Evolutionary conservation across 2,797 vertebrate genomes (phyloP), one percentile per base, ranked within the genome.

Genomic region (Girardinus metallicus): DNA sequence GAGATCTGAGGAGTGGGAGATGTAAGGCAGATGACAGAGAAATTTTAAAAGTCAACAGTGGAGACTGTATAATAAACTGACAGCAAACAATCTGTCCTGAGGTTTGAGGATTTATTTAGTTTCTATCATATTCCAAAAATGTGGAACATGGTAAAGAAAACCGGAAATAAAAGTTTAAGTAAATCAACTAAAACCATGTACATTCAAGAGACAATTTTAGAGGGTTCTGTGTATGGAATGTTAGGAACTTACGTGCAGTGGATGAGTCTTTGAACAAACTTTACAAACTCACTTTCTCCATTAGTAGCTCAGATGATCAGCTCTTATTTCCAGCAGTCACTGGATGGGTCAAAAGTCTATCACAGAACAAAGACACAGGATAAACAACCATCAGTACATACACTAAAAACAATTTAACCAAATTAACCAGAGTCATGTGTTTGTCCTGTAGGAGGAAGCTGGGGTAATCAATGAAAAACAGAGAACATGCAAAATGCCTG

Each of bases 1-100:
- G 5, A 3, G 76, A 55, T 31, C 43, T 29, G 47, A 70, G 43
- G 55, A 77, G 29, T 31, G 73, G 79, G 47, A 77, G 62, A 29
- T 23, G 16, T 41, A 44, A 44, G 13, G 62, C 60, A 81, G 78
- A 85, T 81, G 77, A 64, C 26, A 71, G 31, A 77, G n/a, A 39
- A n/a, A 46, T 60, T 47, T 43, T 41, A 34, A 51, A 77, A 51
- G 53, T 55, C 16, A 71, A 51, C 66, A 57, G 13, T 7, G 4
- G 41, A 2, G 11, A 71, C 41, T 29, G 26, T n/a, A 71, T 15
- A 43, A 71, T 41, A 44, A 41, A 44, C 68, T 71, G 68, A 71
- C 11, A 8, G 11, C 23, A 44, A 71, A 71, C 26, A 13, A 44
- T 70, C 41, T 29, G 39, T 41, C 21, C 5, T 68, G 39, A 21